Conservation (phyloP, 2,888 invertebrate species). For the Nebria salina region DNA sequence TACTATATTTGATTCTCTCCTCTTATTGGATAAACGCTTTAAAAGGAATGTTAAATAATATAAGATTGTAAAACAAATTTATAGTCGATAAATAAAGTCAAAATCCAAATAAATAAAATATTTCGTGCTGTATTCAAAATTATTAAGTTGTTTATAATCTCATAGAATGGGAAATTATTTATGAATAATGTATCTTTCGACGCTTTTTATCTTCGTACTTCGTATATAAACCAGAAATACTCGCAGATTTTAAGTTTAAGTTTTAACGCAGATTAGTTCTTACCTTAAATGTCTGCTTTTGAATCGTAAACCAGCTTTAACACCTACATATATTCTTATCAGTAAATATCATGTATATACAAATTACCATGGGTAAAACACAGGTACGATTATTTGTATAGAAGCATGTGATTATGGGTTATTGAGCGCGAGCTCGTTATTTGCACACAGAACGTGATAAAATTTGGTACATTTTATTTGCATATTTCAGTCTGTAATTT, state of each 20-base stretch:
- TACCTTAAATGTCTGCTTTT: no score
- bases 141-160: no score
- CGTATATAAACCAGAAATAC: no score
- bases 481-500: background rate
- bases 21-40: background rate
- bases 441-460: constrained; percentile 1
- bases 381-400: background rate
- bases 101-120: no score
- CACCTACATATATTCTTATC: background rate
- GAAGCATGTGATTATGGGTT: background rate
- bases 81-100: no score
- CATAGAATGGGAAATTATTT: no score
- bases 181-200: no score
- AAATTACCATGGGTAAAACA: background rate
- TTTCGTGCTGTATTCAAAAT: no score
- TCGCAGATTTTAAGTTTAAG: no score
- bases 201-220: no score
- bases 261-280: no score
- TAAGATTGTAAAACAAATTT: no score
- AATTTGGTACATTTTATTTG: background rate
- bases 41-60: background rate
- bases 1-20: background rate
- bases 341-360: background rate
- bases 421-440: background rate
- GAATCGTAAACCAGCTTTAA: background rate